Percentiles rank a stretch among this genome's conserved stretches.
Evolutionary conservation across 2,113 vertebrate genomes (phyloP).

Genomic region (Bothrops jararaca): DNA sequence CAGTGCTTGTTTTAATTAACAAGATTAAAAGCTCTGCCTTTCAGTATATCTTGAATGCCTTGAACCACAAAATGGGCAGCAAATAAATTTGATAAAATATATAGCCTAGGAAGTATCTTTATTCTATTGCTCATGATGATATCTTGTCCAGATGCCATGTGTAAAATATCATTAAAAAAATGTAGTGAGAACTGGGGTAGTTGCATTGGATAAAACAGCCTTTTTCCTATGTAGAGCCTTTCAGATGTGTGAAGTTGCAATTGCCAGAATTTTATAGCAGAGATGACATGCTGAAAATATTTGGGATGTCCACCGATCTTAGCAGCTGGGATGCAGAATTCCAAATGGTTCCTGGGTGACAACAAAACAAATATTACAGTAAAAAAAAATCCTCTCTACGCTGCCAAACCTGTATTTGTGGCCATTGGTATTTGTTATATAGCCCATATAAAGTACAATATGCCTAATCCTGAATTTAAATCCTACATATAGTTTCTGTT

Average conservation of each 20-base stretch:
- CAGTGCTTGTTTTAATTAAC: no score
- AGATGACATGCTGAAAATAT: background rate
- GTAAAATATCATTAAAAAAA: background rate
- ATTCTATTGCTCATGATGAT: background rate
- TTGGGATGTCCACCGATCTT: background rate
- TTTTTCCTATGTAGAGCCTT: background rate
- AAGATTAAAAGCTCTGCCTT: background rate
- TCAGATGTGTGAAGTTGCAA: background rate
- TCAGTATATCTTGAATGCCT: background rate
- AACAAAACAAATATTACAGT: background rate
- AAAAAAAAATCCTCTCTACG: background rate
- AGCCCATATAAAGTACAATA: background rate
- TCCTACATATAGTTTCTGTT: background rate
- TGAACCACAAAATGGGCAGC: no score
- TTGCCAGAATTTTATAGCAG: background rate
- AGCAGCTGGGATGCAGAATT: background rate
- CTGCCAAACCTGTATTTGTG: background rate
- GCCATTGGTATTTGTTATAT: background rate
- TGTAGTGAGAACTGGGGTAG: no score
- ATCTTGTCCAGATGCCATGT: background rate
- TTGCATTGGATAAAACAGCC: background rate
- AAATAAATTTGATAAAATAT: no score
- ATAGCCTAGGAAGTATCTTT: no score
- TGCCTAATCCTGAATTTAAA: background rate
- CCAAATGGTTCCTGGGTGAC: background rate